Evolutionary conservation across 2,888 invertebrate species (phyloP), one percentile per base, ranked within the genome.

Genomic region (Plutella xylostella): DNA sequence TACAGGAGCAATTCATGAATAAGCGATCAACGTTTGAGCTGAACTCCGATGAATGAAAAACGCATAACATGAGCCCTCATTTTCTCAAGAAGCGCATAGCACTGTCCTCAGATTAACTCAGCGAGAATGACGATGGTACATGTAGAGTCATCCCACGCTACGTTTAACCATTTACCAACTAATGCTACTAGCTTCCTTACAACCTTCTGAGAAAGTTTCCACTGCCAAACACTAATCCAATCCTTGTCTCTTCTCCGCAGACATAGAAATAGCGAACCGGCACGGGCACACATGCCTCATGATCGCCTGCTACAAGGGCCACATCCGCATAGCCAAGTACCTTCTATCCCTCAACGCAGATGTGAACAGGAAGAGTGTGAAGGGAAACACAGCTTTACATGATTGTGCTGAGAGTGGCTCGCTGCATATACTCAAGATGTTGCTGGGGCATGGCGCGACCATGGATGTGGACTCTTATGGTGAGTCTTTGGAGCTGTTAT

Each of bases 271-370:
- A 66, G 95, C 97, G 18, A 98, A 98, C 72, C 88, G 95, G 51
- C 95, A 96, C 70, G 96, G 95, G 1, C 98, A 98, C 82, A 98
- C 98, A 12, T 97, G 97, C 66, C 86, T 98, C 25, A 98, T 98
- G 98, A 98, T 98, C 50, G 95, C 97, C 39, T 97, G 97, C 76
- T 98, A 96, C 80, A 96, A 97, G 72, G 95, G 96, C 45, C 97
- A 98, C 79, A 89, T 91, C 55, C 88, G 90, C 63, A 97, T 98
- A 66, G 96, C 96, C 43, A 92, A 92, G 64, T 97, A 92, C 80
- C 86, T 98, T 45, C 86, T 98, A 9, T 88, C 90, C 14, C 79
- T 94, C 38, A 93, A 93, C 60, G 97, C 97, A 2, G 92, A 96
- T 67, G 94, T 97, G 2, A 97, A 98, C 75, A 88, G 96, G 51